Evolutionary conservation across 1,140 invertebrate genomes (phyloP), one percentile per base, ranked within the genome.

Genomic region (Pseudomyrmex cubaensis): DNA sequence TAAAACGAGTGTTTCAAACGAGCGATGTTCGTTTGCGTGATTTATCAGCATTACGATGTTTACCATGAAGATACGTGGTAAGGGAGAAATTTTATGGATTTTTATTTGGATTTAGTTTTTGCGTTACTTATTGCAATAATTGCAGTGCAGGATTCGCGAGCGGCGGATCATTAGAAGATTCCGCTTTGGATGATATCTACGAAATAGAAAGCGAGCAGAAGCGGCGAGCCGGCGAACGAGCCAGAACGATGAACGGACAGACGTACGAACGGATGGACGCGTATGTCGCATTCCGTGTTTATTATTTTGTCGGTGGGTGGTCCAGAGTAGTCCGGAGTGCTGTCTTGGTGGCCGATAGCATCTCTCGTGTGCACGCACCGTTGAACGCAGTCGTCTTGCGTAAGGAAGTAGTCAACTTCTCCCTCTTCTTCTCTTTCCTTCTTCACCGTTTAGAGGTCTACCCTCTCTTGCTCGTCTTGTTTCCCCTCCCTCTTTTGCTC

Each of bases 231-330:
- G 66, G 52, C 25, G 62, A 44, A 66, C 61, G 61, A 67, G 56
- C 69, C 63, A 22, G 73, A 48, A 20, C 72, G 25, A 85, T 17
- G 83, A 72, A 86, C 70, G 80, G 74, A 86, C 73, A 73, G 72
- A 83, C 17, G 35, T 35, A 35, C 35, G 84, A 25, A 85, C 46
- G 78, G 62, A 88, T 73, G 86, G 85, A 90, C 89, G 86, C 88
- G 87, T 91, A 92, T 86, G 88, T 89, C 85, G 89, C 90, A 92
- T 93, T 91, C 91, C 91, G 90, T 92, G 92, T 92, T 93, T 92
- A 93, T 93, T 92, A 93, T 93, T 93, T 93, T 90, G 90, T 89
- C 90, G 90, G 92, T 93, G 92, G 92, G 92, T 93, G 92, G 92
- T 93, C 91, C 84, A 78, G 88, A 88, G 90, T 90, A 90, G 90